Base-by-base conservation (phyloP, 2,113 vertebrate species). In the Otus sunia region DNA sequence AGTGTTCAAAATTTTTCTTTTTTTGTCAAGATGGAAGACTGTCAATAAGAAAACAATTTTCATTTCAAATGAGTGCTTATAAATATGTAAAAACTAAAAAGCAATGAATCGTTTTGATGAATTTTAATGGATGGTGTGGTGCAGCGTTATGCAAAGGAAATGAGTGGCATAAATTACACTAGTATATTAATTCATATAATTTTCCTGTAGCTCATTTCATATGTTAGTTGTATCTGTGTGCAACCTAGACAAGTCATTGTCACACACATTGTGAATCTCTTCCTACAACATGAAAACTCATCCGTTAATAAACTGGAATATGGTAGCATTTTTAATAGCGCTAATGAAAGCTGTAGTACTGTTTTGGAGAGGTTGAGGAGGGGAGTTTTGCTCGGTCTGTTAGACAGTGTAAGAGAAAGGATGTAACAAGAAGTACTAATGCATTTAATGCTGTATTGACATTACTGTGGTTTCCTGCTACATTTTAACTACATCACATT, bases 61-160 rank as follows among this genome's bases (percentile, higher is more conserved):
- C 29, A 88, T 96, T 97, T 95, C 92, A 91, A 86, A 95, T 88
- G 90, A 84, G 37, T 55, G 47, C 76, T 95, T 76, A 88, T 94
- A 88, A 94, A 96, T 96, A 94, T 95, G 94, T 86, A 93, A 82
- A 77, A 95, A 86, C 88, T 90, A 92, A 88, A 96, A 96, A 93
- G 92, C 79, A 32, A 30, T 93, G 88, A 91, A 86, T 96, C 90
- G 71, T 93, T 86, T 88, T 74, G 71, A 77, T 87, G 93, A 56
- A 92, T 96, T 73, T 94, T 90, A 91, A 94, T 90, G 74, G 45
- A 18, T 85, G 91, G 66, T 74, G 39, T 76, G 85, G 58, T 86
- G 27, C 78, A 74, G 78, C 47, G 47, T 88, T 94, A 41, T 94
- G 96, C 88, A n/a, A 60, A 59, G 77, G 69, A 73, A 90, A 74